Base-by-base conservation (phyloP, 1,140 invertebrate genomes). In the Palaemon carinicauda region DNA sequence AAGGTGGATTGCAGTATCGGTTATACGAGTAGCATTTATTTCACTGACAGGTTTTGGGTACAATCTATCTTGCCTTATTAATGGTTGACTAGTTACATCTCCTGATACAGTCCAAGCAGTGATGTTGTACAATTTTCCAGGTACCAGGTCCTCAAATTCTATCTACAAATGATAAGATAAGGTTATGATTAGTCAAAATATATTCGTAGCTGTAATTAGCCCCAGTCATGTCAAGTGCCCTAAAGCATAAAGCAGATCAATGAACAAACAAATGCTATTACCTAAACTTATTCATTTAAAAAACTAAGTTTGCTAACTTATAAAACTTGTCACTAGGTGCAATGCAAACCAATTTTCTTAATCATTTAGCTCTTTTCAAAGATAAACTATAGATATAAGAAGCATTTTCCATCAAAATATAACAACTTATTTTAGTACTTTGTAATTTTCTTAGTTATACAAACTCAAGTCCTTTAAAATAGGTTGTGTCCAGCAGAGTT, bases 71-170 rank as follows among this genome's bases (percentile, higher is more conserved):
- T 97, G 96, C 27, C 96, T 93, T 90, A 96, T 93, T 73, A 97
- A 93, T 2, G 97, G 96, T 91, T 96, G 93, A 91, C 96, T 97
- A 82, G 94, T 94, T 12, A 97, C 95, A 88, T 94, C 95, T 87
- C 95, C 94, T 79, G 95, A 95, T 4, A 98, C 96, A 9, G 97
- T 98, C 97, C 97, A 98, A 86, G 97, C 95, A 31, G 96, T 97
- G 80, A 98, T 95, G 92, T 97, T 97, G 92, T 98, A 98, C 27
- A 98, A 92, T 88, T 94, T 94, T 1, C 92, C 92, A 1, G 97
- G 96, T 54, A 94, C 93, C 3, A 98, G 92, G 54, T 94, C 94
- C n/a, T 92, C 93, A 91, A 98, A 98, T 10, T 94, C 95, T 15
- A 98, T 95, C 89, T 90, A 87, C 50, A 50, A 31, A 75, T n/a